phyloP scores from a whole-genome alignment of 2,888 invertebrate species.

The Cyrtodaria siliqua region DNA sequence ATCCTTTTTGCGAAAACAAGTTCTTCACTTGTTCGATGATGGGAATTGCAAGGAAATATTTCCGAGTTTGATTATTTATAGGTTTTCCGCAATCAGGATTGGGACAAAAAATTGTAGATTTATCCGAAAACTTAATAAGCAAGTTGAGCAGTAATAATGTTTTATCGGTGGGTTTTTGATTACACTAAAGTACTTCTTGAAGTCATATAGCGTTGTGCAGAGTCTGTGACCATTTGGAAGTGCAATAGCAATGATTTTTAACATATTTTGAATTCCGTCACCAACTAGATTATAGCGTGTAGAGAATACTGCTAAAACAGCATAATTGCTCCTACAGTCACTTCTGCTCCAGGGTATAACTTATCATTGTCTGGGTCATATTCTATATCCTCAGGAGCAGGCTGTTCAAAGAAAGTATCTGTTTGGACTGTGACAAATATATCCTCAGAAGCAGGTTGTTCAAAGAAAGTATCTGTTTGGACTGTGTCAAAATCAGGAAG shows the following conservation, averaged over 20 bases:
- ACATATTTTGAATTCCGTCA: slow-evolving; percentile 12
- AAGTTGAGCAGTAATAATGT: slow-evolving; percentile 39
- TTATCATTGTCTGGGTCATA: neutral
- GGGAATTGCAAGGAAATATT: slow-evolving; percentile 40
- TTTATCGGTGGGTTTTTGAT: slow-evolving; percentile 38
- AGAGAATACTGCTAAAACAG: slow-evolving; percentile 1
- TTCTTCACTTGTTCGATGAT: slow-evolving; percentile 22
- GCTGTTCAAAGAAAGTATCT: too few relatives aligned
- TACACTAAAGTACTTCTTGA: slow-evolving; percentile 28
- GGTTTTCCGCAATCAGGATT: slow-evolving; percentile 13
- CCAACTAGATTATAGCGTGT: slow-evolving; percentile 10
- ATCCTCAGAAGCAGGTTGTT: too few relatives aligned
- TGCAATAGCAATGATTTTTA: slow-evolving; percentile 4
- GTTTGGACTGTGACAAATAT: too few relatives aligned
- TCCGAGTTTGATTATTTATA: neutral
- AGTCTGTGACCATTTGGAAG: slow-evolving; percentile 17
- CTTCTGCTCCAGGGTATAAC: slow-evolving; percentile 7
- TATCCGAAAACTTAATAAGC: neutral
- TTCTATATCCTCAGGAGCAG: too few relatives aligned
- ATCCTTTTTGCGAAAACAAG: slow-evolving; percentile 31
- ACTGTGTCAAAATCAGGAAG: too few relatives aligned
- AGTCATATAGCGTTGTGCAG: slow-evolving; percentile 18
- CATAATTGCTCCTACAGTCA: slow-evolving; percentile 11
- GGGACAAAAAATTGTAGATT: neutral
- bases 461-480: too few relatives aligned